Percentiles rank a stretch among this genome's conserved stretches.
These are phyloP conservation scores for Hycleus phaleratus DNA, from an alignment of 1,140 invertebrate species.

Conservation along the genomic window DNA sequence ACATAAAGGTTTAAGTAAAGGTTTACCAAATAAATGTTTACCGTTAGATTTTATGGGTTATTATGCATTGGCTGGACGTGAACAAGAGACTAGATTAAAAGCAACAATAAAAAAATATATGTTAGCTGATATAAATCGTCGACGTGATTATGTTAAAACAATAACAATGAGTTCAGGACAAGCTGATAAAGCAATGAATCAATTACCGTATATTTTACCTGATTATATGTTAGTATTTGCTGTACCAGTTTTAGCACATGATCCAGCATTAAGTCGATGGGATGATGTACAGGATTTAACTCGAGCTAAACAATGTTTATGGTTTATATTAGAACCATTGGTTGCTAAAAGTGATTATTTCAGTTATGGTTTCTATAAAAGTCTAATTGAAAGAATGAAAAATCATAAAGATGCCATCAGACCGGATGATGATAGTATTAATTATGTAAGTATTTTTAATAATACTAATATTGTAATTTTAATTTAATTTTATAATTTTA, in stretches of 20 bases:
- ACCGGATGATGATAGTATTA: constrained; percentile 69
- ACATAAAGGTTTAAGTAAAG: constrained; percentile 64
- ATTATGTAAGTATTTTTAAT: constrained; percentile 57
- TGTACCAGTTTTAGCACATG: constrained; percentile 86
- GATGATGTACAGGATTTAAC: constrained; percentile 68
- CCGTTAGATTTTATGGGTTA: constrained; percentile 96
- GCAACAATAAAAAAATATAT: constrained; percentile 54
- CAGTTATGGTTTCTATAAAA: constrained; percentile 93
- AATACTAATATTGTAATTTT: not conserved
- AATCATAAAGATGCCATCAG: constrained; percentile 83
- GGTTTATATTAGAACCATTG: constrained; percentile 89
- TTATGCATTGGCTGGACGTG: constrained; percentile 80
- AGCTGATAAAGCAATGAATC: constrained; percentile 59
- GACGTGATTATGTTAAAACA: constrained; percentile 86
- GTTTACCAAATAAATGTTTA: constrained; percentile 76
- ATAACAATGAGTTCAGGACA: constrained; percentile 49
- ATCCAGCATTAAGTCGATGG: constrained; percentile 71
- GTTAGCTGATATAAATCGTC: constrained; percentile 76
- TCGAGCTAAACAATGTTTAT: constrained; percentile 75
- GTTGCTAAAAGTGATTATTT: constrained; percentile 90
- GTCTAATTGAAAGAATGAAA: constrained; percentile 85
- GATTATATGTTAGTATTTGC: constrained; percentile 96
- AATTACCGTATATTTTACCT: constrained; percentile 80
- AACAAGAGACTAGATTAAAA: constrained; percentile 59
- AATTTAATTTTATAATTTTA: constrained; percentile 37